A percentile compares a stretch with the other conserved stretches of the same genome.
These are phyloP conservation scores for Symphodus melops DNA, from an alignment of 2,113 vertebrate species.

Conservation along the genomic window DNA sequence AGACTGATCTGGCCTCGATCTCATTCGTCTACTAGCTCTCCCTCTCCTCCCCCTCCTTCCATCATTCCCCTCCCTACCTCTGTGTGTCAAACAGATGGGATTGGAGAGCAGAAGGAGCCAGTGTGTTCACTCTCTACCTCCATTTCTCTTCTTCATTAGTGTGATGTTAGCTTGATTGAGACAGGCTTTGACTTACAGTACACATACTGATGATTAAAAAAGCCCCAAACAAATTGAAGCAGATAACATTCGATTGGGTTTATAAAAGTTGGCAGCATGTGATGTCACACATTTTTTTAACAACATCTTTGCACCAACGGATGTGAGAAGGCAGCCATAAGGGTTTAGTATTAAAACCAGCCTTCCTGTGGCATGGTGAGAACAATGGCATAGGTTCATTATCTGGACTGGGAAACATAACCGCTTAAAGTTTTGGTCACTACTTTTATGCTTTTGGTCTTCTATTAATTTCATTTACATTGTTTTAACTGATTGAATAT, in stretches of 20 bases:
- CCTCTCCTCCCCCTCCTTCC: constrained; percentile 65
- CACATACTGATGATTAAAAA: constrained; percentile 22
- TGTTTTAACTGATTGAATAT: no score
- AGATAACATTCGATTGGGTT: constrained; percentile 20
- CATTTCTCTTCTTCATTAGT: constrained; percentile 61
- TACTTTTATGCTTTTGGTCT: no score
- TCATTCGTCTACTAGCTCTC: constrained; percentile 78
- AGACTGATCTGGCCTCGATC: constrained; percentile 82
- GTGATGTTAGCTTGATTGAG: constrained; percentile 55
- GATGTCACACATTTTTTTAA: not conserved
- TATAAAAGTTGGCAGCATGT: constrained; percentile 20
- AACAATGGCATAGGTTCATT: constrained; percentile 36
- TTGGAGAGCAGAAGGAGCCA: constrained; percentile 75
- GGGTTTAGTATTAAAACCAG: constrained; percentile 11
- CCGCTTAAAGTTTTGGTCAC: no score
- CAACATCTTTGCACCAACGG: constrained; percentile 41
- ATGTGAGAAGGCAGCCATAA: constrained; percentile 44
- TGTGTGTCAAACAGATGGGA: constrained; percentile 83
- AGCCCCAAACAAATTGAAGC: constrained; percentile 18
- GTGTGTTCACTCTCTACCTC: constrained; percentile 63
- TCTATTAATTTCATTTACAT: no score
- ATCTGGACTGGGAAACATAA: no score
- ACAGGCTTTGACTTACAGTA: constrained; percentile 46
- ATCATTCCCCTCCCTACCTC: constrained; percentile 51
- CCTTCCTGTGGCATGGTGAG: constrained; percentile 27